These are phyloP conservation scores for Pachypeltis micranthus DNA, from an alignment of 1,140 invertebrate genomes.

Conservation along the genomic window DNA sequence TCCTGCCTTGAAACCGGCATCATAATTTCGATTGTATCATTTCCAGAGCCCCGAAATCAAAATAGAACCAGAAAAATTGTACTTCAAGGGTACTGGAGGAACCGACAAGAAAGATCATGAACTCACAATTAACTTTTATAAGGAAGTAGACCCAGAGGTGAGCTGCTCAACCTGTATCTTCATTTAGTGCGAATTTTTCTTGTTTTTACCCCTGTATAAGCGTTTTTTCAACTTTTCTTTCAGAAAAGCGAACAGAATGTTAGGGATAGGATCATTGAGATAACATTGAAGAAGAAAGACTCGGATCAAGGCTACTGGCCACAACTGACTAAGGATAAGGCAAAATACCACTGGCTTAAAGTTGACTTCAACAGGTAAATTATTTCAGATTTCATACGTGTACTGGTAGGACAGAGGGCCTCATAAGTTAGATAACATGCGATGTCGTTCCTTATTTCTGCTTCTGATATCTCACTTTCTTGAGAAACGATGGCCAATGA, in stretches of 20 bases:
- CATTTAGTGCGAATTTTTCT: neutral
- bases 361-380: constrained; percentile 77
- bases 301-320: constrained; percentile 74
- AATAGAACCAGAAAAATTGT: constrained; percentile 65
- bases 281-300: constrained; percentile 53
- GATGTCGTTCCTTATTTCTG: too few species aligned
- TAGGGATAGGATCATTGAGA: constrained; percentile 61
- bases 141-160: constrained; percentile 70
- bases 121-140: constrained; percentile 68
- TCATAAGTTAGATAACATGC: too few species aligned
- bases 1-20: too few species aligned
- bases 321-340: constrained; percentile 69
- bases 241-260: constrained; percentile 44
- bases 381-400: too few species aligned
- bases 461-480: too few species aligned
- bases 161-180: constrained; percentile 34
- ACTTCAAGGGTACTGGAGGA: constrained; percentile 77
- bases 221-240: constrained; percentile 20
- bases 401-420: too few species aligned
- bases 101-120: constrained; percentile 74
- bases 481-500: too few species aligned
- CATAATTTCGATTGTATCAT: too few species aligned
- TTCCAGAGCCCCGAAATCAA: constrained; percentile 64
- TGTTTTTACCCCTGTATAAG: neutral
- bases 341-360: constrained; percentile 91